Percentiles rank a stretch among this genome's conserved stretches.
Evolutionary conservation across 2,888 invertebrate genomes (phyloP).

Genomic region (Dendrolimus houi): DNA sequence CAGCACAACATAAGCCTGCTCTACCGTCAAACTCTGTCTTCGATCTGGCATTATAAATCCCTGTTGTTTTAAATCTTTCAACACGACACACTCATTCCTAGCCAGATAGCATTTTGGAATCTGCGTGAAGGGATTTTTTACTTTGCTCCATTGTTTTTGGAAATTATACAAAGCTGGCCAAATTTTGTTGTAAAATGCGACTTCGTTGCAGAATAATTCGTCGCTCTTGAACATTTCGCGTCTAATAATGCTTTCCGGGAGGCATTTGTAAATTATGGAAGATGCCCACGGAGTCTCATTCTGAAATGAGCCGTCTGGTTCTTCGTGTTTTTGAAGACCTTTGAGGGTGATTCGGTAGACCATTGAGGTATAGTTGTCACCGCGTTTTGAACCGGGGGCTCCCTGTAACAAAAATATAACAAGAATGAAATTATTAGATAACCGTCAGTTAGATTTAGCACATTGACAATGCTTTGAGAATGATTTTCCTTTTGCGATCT

Average conservation of each 20-base stretch:
- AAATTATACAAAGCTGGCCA: constrained; percentile 80
- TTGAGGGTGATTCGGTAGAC: constrained; percentile 79
- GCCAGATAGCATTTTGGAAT: constrained; percentile 79
- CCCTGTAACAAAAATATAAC: constrained; percentile 48
- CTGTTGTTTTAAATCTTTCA: constrained; percentile 77
- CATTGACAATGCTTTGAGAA: too few relatives aligned
- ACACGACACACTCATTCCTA: constrained; percentile 70
- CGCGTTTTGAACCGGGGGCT: constrained; percentile 82
- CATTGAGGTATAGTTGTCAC: constrained; percentile 86
- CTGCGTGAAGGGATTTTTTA: constrained; percentile 62
- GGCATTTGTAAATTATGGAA: constrained; percentile 82
- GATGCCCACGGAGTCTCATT: constrained; percentile 76
- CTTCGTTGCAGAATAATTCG: constrained; percentile 82
- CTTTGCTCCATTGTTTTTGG: constrained; percentile 62
- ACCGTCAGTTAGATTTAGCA: too few relatives aligned
- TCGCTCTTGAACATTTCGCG: constrained; percentile 85
- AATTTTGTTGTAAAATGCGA: constrained; percentile 82
- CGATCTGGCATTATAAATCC: constrained; percentile 81
- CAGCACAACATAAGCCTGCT: constrained; percentile 77
- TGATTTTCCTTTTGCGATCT: too few relatives aligned
- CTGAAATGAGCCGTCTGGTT: constrained; percentile 38
- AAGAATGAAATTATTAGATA: too few relatives aligned
- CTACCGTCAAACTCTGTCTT: constrained; percentile 74
- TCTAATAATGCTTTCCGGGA: constrained; percentile 79
- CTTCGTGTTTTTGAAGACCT: constrained; percentile 53